phyloP scores from a whole-genome alignment of 2,797 vertebrate species.

The Lagorchestes hirsutus region DNA sequence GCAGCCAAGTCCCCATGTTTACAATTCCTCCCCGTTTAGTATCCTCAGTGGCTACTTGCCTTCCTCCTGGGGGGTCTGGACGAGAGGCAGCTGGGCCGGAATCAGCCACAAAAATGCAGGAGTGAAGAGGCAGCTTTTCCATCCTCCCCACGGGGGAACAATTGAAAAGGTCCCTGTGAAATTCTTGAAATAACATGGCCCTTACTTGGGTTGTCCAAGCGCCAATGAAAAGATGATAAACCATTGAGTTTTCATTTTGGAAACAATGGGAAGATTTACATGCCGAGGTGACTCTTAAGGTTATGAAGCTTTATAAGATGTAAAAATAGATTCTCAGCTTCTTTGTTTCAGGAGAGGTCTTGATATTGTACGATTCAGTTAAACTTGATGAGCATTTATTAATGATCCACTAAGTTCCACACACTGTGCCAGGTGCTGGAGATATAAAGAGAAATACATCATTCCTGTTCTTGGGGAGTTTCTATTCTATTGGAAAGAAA shows the following conservation, averaged over 20 bases:
- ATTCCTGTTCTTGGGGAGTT: background rate
- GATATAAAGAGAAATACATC: background rate
- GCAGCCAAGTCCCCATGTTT: conserved; percentile 6
- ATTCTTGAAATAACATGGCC: background rate
- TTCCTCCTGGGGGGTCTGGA: conserved; percentile 6
- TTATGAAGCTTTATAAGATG: background rate
- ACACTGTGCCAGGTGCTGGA: background rate
- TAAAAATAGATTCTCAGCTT: background rate
- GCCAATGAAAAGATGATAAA: background rate
- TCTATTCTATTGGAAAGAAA: background rate
- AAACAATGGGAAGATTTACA: background rate
- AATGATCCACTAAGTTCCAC: background rate
- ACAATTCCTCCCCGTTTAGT: background rate
- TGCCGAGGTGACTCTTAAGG: background rate
- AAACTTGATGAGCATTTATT: background rate
- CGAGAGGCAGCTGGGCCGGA: too few relatives aligned
- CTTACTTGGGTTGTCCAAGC: background rate
- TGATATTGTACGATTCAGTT: background rate
- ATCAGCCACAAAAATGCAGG: background rate
- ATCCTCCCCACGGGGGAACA: background rate
- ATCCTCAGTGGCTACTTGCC: background rate
- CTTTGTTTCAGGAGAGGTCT: background rate
- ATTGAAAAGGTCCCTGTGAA: background rate
- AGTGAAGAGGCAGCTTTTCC: background rate
- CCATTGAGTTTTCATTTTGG: background rate